A percentile compares a stretch with the other conserved stretches of the same genome.
These are phyloP conservation scores for Ceyx melanurus DNA, from an alignment of 2,113 vertebrate species.

Conservation along the genomic window DNA sequence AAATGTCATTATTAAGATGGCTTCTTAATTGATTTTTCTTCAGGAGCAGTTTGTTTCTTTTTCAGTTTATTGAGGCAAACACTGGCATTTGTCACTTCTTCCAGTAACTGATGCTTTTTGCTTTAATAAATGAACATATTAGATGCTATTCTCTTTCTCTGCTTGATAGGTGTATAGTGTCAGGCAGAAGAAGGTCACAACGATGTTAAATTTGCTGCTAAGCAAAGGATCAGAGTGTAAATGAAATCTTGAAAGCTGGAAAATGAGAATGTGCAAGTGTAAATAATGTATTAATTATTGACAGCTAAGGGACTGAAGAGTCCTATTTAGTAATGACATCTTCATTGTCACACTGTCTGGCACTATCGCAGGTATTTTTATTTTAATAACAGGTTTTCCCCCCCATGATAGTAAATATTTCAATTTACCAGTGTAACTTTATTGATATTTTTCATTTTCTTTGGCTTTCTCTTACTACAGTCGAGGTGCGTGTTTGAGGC, in stretches of 20 bases:
- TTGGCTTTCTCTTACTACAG: slow-evolving; percentile 37
- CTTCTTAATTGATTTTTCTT: slow-evolving; percentile 70
- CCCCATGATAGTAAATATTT: slow-evolving; percentile 29
- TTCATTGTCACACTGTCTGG: slow-evolving; percentile 71
- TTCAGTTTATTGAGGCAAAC: slow-evolving; percentile 53
- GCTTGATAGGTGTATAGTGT: slow-evolving; percentile 51
- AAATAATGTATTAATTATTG: slow-evolving; percentile 97
- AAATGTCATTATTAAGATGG: not conserved
- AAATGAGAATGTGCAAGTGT: slow-evolving; percentile 88
- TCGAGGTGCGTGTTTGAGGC: not conserved
- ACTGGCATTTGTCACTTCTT: slow-evolving; percentile 64
- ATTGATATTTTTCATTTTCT: slow-evolving; percentile 50
- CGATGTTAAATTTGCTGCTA: slow-evolving; percentile 80
- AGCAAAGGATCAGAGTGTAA: slow-evolving; percentile 87
- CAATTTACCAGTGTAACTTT: slow-evolving; percentile 40
- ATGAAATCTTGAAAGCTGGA: slow-evolving; percentile 85
- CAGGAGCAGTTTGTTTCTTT: slow-evolving; percentile 55
- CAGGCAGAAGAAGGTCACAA: slow-evolving; percentile 74
- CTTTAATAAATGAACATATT: slow-evolving; percentile 74
- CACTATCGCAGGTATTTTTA: slow-evolving; percentile 57
- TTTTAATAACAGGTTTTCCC: slow-evolving; percentile 44
- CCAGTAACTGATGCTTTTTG: slow-evolving; percentile 32
- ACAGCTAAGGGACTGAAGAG: slow-evolving; percentile 74
- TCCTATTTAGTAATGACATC: slow-evolving; percentile 78
- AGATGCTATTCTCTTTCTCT: slow-evolving; percentile 61